A percentile compares a stretch with the other conserved stretches of the same genome.
These are phyloP conservation scores for Mastomys coucha DNA, from an alignment of 2,113 vertebrate species.

Conservation along the genomic window DNA sequence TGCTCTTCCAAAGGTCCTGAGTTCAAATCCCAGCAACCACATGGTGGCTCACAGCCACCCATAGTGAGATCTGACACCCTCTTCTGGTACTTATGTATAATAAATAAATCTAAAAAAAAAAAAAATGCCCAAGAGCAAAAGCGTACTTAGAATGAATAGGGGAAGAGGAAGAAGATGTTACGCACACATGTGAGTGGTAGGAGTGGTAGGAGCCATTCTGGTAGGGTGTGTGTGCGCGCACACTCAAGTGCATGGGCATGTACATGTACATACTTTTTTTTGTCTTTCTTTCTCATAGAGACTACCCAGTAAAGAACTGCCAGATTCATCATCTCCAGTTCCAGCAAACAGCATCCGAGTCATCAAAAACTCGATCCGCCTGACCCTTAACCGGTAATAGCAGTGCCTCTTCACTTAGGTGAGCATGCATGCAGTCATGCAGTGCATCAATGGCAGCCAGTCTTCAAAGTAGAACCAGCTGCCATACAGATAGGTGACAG, in stretches of 20 bases:
- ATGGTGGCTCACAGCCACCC: too few species aligned
- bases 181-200: not conserved
- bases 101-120: not conserved
- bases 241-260: accelerated
- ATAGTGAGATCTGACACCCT: too few species aligned
- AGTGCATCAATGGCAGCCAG: conserved; percentile 29
- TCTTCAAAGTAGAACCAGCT: conserved; percentile 59
- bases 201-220: not conserved
- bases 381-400: conserved; percentile 95
- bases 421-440: conserved; percentile 70
- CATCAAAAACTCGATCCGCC: conserved; percentile 97
- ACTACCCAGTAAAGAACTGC: conserved; percentile 97
- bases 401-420: conserved; percentile 86
- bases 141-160: not conserved
- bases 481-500: conserved; percentile 62
- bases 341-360: conserved; percentile 95
- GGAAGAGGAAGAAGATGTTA: not conserved
- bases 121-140: not conserved
- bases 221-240: not conserved
- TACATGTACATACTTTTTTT: not conserved
- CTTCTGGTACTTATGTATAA: too few species aligned
- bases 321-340: conserved; percentile 96
- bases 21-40: too few species aligned
- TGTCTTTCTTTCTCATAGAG: conserved; percentile 87
- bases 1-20: too few species aligned